Evolutionary conservation across 2,888 invertebrate genomes (phyloP).

Genomic region (Lottia gigantea): DNA sequence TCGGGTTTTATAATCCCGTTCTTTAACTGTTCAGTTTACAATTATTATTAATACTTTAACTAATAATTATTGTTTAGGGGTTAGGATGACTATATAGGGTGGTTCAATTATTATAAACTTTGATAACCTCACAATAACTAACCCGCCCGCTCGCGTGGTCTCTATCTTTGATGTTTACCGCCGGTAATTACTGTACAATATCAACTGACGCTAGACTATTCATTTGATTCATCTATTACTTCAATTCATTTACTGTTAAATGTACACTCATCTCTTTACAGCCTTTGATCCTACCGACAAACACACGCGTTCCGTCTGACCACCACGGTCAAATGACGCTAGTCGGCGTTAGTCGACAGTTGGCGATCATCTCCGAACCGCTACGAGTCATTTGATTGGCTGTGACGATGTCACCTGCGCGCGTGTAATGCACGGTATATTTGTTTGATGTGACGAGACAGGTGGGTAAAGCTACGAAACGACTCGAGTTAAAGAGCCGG

Average conservation of each 20-base stretch:
- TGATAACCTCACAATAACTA: not conserved
- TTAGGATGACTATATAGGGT: not conserved
- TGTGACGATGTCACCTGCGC: not conserved
- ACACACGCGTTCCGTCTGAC: not conserved
- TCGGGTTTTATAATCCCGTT: too few relatives aligned
- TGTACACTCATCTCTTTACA: not conserved
- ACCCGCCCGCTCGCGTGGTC: not conserved
- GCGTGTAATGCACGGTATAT: not conserved
- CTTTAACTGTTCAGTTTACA: too few relatives aligned
- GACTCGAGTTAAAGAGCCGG: too few relatives aligned
- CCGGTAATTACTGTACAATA: not conserved
- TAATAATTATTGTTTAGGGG: too few relatives aligned
- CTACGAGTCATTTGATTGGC: not conserved
- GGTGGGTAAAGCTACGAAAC: not conserved
- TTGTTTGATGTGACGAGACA: not conserved
- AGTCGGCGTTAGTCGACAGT: not conserved
- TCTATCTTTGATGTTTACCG: not conserved
- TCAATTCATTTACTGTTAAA: conserved; percentile 7
- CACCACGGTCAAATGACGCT: not conserved
- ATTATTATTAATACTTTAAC: too few relatives aligned
- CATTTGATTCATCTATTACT: not conserved
- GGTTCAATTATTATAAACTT: not conserved
- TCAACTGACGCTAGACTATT: not conserved
- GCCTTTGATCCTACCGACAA: not conserved
- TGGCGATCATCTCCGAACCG: not conserved